Percentiles rank a stretch among this genome's conserved stretches.
These are phyloP conservation scores for Rattus rattus DNA, from an alignment of 2,113 vertebrate species.

Conservation along the genomic window DNA sequence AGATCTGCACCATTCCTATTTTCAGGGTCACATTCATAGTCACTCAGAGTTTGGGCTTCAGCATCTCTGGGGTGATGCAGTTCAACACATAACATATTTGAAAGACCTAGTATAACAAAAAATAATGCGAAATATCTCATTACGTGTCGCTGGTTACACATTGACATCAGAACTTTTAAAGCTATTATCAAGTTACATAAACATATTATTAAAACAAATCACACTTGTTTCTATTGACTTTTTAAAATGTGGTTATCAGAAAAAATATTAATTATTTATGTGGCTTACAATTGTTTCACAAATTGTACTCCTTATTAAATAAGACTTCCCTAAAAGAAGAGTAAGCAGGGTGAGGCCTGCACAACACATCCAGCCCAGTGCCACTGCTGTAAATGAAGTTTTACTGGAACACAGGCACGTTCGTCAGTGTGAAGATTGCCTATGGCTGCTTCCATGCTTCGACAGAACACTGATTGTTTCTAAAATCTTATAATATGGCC, in stretches of 20 bases:
- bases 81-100: neutral
- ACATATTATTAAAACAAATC: slow-evolving; percentile 25
- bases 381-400: slow-evolving; percentile 24
- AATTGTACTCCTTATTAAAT: slow-evolving; percentile 1
- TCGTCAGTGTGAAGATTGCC: neutral
- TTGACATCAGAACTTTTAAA: slow-evolving; percentile 30
- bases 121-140: slow-evolving; percentile 21
- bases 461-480: neutral
- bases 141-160: neutral
- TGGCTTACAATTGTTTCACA: slow-evolving; percentile 16
- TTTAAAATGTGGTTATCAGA: slow-evolving; percentile 27
- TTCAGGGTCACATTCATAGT: neutral
- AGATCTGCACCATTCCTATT: neutral
- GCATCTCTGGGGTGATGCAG: neutral
- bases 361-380: neutral
- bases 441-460: slow-evolving; percentile 4
- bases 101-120: slow-evolving; percentile 6
- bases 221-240: slow-evolving; percentile 44
- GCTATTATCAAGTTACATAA: neutral
- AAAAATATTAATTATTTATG: slow-evolving; percentile 29
- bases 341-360: neutral
- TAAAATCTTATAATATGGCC: neutral
- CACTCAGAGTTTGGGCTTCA: neutral
- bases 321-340: slow-evolving; percentile 11
- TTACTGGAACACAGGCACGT: neutral